Percentiles rank a stretch among this genome's conserved stretches.
Evolutionary conservation across 1,140 invertebrate species (phyloP).

Genomic region (Paraescarpia echinospica): DNA sequence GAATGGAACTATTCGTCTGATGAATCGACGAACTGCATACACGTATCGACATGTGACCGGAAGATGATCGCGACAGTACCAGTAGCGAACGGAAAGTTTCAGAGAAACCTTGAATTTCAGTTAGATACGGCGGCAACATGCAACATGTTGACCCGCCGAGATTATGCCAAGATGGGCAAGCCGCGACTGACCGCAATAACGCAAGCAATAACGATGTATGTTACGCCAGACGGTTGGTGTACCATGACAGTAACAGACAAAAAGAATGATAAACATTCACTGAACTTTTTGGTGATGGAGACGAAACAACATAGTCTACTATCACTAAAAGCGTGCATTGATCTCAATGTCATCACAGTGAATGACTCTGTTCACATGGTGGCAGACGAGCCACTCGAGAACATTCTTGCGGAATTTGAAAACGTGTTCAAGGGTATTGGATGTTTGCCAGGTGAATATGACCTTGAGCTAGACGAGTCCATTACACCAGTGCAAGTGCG

Average conservation of each 20-base stretch:
- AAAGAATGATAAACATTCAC: neutral
- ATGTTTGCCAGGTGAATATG: neutral
- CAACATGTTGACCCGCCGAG: neutral
- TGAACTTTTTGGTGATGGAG: neutral
- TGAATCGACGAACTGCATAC: no score
- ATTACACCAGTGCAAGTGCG: neutral
- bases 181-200: neutral
- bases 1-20: no score
- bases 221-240: neutral
- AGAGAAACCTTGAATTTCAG: no score
- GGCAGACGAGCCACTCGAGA: neutral
- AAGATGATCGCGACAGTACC: no score
- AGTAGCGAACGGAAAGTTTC: no score
- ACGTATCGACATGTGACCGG: no score
- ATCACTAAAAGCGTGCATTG: neutral
- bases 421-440: neutral
- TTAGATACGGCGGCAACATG: no score
- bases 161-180: neutral
- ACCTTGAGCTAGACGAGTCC: neutral
- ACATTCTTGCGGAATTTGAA: neutral
- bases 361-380: no score
- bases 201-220: slow-evolving; percentile 5
- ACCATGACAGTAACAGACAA: neutral
- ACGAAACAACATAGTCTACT: neutral
- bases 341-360: neutral